Evolutionary conservation across 2,888 invertebrate genomes (phyloP), one percentile per base, ranked within the genome.

Genomic region (Mamestra brassicae): DNA sequence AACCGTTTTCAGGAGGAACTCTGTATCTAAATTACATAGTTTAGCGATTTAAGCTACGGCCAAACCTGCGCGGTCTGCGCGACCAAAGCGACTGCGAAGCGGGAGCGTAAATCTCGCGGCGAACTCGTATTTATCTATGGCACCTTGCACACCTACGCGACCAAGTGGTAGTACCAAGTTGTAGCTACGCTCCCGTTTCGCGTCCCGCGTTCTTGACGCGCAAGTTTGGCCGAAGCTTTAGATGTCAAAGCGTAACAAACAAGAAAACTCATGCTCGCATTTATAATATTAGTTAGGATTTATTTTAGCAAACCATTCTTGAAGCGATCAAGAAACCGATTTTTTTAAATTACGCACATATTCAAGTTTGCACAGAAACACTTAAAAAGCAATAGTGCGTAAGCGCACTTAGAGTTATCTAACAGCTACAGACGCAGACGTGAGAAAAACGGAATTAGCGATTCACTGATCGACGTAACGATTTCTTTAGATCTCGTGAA

Each of bases 381-480:
- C 66, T 74, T 68, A 58, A 72, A 66, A 70, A 71, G 78, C 84
- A 66, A 85, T 70, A 80, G 70, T 73, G 72, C 74, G 76, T 76
- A 75, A 74, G 78, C 72, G 65, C 71, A 83, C 71, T 50, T 76
- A 3, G 15, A 63, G 86, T 93, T 92, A 90, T 85, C 87, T 89
- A 92, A 93, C 84, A 71, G 75, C 85, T 52, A 17, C 54, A 71
- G 58, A 58, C 47, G 36, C 50, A 69, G 65, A 66, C 90, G 91
- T 93, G 92, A 90, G 93, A 93, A 92, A 89, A 89, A 87, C 86
- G 74, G 81, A 88, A 85, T 85, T 75, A 78, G 70, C 84, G 84
- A 89, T 87, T 85, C 84, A 87, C 83, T 85, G 79, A 83, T 86
- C 81, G 85, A 90, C 89, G 89, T 90, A 92, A 92, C 84, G 80